Conservation (phyloP, 2,797 vertebrate genomes). For the Oreochromis grahami region DNA sequence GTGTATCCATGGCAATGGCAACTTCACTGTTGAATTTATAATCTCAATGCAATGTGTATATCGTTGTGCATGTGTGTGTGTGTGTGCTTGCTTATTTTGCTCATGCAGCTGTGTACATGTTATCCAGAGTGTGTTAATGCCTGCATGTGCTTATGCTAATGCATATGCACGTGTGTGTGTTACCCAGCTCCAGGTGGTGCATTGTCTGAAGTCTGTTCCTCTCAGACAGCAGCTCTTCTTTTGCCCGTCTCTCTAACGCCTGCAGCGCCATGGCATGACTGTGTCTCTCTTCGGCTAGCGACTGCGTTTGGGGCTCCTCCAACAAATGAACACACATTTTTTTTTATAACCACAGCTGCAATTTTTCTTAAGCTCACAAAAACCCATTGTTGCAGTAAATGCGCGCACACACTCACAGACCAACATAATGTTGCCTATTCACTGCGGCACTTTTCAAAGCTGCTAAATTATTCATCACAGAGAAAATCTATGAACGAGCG, state of each 20-base stretch:
- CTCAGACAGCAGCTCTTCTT: conserved; percentile 82
- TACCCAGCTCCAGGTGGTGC: conserved; percentile 82
- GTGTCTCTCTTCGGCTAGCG: conserved; percentile 77
- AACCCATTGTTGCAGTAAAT: background rate
- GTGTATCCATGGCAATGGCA: conserved; percentile 71
- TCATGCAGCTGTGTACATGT: background rate
- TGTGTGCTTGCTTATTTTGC: conserved; percentile 2
- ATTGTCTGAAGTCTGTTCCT: conserved; percentile 81
- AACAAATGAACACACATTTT: conserved; percentile 32
- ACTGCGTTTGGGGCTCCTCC: conserved; percentile 76
- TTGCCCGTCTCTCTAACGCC: conserved; percentile 81
- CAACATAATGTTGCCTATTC: background rate
- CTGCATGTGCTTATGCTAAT: background rate
- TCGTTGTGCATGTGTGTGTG: background rate
- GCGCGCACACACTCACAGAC: background rate
- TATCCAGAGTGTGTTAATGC: background rate
- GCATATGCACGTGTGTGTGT: background rate
- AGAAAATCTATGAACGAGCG: conserved; percentile 25
- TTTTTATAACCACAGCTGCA: background rate
- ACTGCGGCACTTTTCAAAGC: conserved; percentile 17
- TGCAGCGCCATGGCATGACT: conserved; percentile 79
- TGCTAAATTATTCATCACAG: conserved; percentile 62
- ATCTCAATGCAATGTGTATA: conserved; percentile 44
- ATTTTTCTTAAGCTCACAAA: background rate
- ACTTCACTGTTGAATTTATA: conserved; percentile 62